These are phyloP conservation scores for Drosophila grimshawi DNA, from an alignment of 1,140 invertebrate genomes.

Conservation along the genomic window DNA sequence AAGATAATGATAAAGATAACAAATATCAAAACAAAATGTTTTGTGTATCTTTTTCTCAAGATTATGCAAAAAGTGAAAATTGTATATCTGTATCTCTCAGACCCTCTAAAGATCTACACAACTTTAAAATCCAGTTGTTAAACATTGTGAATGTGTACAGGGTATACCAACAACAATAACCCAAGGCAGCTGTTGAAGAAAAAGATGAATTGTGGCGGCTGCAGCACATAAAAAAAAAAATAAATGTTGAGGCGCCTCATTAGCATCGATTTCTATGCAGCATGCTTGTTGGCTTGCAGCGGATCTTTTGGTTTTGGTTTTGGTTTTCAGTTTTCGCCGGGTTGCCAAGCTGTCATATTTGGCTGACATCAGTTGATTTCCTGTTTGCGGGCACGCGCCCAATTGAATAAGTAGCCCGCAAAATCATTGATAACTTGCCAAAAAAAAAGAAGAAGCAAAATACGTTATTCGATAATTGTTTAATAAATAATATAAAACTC, in stretches of 20 bases:
- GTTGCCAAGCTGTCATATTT: conserved; percentile 7
- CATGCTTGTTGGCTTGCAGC: conserved; percentile 12
- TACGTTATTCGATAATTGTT: too few species aligned
- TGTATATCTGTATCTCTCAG: too few species aligned
- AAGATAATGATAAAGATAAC: too few species aligned
- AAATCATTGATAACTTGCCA: too few species aligned
- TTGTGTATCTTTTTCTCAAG: too few species aligned
- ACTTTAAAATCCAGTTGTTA: background rate
- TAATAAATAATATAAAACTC: too few species aligned
- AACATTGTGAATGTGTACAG: too few species aligned
- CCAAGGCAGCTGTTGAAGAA: background rate
- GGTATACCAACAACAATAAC: background rate
- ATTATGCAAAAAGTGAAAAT: too few species aligned
- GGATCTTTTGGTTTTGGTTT: conserved; percentile 1
- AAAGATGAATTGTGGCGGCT: background rate
- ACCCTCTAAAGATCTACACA: background rate
- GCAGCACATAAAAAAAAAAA: background rate
- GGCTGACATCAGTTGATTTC: conserved; percentile 23
- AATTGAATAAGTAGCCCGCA: background rate
- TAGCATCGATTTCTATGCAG: conserved; percentile 42
- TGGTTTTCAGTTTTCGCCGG: background rate
- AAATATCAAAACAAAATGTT: too few species aligned
- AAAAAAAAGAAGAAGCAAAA: too few species aligned
- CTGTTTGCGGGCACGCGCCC: conserved; percentile 32
- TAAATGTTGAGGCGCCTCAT: conserved; percentile 19